phyloP scores from a whole-genome alignment of 1,140 invertebrate species.

The Macrobrachium rosenbergii region DNA sequence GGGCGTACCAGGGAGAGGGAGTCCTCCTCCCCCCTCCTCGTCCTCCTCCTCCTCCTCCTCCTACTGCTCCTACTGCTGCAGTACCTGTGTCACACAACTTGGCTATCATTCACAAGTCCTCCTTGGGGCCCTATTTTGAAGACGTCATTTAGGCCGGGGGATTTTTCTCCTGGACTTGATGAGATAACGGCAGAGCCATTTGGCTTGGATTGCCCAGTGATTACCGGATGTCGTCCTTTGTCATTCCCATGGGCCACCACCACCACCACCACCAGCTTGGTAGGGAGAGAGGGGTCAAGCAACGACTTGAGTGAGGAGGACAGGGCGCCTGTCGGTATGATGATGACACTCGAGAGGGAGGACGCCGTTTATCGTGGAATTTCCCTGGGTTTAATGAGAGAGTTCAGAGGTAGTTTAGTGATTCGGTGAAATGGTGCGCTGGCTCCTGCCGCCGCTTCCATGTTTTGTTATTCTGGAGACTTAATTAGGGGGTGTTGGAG shows the following conservation, averaged over 20 bases:
- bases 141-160: conserved; percentile 39
- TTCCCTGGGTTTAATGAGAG: no score
- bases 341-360: no score
- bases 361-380: no score
- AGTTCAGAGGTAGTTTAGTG: no score
- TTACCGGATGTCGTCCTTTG: no score
- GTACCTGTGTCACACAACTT: conserved; percentile 49
- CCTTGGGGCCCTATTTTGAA: conserved; percentile 24
- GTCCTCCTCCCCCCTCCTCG: neutral
- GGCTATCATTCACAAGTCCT: conserved; percentile 49
- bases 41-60: no score
- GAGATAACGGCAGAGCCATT: neutral
- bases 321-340: no score
- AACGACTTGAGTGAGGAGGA: no score
- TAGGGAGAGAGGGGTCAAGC: no score
- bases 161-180: conserved; percentile 25
- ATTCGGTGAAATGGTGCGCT: no score
- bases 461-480: neutral
- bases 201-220: neutral
- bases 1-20: neutral
- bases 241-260: no score
- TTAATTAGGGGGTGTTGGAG: conserved; percentile 34
- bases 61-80: neutral
- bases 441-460: neutral
- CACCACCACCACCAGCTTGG: no score